Evolutionary conservation across 2,113 vertebrate species (phyloP).

Genomic region (Anhinga rufa): DNA sequence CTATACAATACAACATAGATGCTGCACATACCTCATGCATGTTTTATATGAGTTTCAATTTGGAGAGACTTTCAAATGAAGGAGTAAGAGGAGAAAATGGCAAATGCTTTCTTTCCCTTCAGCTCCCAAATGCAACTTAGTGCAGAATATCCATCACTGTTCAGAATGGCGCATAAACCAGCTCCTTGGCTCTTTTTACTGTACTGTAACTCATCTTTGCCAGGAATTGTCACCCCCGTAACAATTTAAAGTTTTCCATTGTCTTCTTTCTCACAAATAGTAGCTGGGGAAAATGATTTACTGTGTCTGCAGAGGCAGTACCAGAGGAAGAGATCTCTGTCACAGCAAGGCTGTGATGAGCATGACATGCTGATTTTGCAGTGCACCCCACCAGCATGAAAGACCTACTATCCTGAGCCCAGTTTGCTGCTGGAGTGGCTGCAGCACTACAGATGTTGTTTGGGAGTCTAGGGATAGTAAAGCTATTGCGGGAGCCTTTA

Average conservation of each 20-base stretch:
- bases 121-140: neutral
- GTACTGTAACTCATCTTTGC: conserved; percentile 25
- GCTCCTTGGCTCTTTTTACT: conserved; percentile 16
- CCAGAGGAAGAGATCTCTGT: conserved; percentile 43
- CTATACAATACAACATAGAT: neutral
- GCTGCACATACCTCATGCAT: neutral
- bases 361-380: conserved; percentile 5
- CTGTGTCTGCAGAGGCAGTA: conserved; percentile 15
- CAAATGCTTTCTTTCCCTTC: neutral
- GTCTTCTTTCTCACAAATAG: conserved; percentile 49
- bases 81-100: neutral
- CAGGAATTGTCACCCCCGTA: conserved; percentile 27
- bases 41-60: neutral
- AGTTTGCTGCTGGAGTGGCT: neutral
- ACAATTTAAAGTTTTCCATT: conserved; percentile 31
- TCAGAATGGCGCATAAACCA: neutral
- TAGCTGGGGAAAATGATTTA: conserved; percentile 38
- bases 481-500: neutral
- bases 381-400: neutral
- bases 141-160: conserved; percentile 10
- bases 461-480: neutral
- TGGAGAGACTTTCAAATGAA: neutral
- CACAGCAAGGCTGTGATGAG: neutral
- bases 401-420: neutral
- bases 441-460: neutral